Evolutionary conservation across 2,113 vertebrate genomes (phyloP).

Genomic region (Pedionomus torquatus): DNA sequence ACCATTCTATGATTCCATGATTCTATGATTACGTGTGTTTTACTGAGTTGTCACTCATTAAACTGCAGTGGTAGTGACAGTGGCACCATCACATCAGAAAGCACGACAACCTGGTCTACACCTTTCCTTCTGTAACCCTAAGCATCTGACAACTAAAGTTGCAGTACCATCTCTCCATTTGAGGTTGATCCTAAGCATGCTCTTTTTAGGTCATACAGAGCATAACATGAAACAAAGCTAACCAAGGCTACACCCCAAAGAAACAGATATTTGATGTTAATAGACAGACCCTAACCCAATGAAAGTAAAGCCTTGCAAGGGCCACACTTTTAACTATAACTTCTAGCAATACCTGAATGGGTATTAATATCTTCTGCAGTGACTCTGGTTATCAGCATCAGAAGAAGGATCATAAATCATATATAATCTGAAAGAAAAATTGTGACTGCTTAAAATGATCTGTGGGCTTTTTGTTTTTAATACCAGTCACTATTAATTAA

Average conservation of each 20-base stretch:
- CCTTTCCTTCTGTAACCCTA: neutral
- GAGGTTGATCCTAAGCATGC: neutral
- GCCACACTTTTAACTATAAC: neutral
- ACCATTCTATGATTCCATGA: no score
- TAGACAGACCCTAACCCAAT: neutral
- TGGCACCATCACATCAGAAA: neutral
- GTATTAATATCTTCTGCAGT: neutral
- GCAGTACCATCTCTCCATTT: neutral
- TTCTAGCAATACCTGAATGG: neutral
- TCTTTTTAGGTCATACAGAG: neutral
- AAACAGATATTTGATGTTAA: neutral
- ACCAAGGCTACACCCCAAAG: neutral
- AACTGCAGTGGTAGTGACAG: neutral
- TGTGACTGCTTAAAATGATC: neutral
- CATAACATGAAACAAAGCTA: neutral
- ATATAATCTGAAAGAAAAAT: neutral
- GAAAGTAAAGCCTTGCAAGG: neutral
- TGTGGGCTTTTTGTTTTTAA: neutral
- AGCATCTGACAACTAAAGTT: neutral
- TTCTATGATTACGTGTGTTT: neutral
- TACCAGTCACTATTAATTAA: neutral
- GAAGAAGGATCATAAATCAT: neutral
- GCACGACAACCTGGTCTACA: accelerated
- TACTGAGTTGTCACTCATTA: neutral
- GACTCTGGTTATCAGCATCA: neutral